phyloP scores from a whole-genome alignment of 2,797 vertebrate genomes.

The Delichon dasypus region DNA sequence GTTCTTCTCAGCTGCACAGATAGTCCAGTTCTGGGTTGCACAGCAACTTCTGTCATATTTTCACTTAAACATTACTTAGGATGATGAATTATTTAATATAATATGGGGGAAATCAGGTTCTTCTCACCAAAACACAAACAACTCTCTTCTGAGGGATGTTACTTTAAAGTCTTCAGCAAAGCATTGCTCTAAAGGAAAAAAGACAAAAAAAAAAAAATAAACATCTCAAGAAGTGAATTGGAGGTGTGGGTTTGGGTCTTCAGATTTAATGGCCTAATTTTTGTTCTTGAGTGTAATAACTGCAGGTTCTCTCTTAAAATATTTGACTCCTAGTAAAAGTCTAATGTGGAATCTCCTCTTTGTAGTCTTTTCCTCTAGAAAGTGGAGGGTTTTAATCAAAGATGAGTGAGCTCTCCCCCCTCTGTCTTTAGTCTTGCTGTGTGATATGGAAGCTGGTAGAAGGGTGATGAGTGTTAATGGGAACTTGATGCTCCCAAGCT shows the following conservation, averaged over 20 bases:
- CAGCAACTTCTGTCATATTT: background rate
- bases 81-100: background rate
- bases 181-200: background rate
- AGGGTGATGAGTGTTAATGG: background rate
- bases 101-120: background rate
- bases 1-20: background rate
- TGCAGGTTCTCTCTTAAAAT: background rate
- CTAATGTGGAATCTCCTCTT: background rate
- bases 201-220: background rate
- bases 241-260: background rate
- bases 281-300: background rate
- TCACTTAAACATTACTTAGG: background rate
- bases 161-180: background rate
- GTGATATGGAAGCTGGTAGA: background rate
- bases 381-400: background rate
- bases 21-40: background rate
- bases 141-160: background rate
- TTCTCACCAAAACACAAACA: background rate
- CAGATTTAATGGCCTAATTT: background rate
- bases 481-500: background rate
- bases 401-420: background rate
- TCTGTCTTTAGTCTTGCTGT: background rate
- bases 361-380: background rate
- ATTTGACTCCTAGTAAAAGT: background rate
- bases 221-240: background rate